Conservation (phyloP, 2,888 invertebrate species). For the Diplazon laetatorius region DNA sequence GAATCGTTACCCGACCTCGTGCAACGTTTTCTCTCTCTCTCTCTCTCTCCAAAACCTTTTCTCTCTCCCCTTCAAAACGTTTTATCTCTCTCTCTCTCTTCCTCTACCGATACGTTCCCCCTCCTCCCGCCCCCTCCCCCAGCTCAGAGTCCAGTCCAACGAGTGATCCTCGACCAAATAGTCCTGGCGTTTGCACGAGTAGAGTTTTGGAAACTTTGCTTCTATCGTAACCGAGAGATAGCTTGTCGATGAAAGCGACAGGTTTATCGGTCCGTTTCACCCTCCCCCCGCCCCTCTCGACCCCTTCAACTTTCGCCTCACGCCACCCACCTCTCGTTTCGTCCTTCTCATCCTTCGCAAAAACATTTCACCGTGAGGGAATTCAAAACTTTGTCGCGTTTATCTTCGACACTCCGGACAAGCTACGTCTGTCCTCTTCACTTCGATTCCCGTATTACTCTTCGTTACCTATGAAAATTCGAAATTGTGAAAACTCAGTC, state of each 20-base stretch:
- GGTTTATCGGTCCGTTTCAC: constrained; percentile 34
- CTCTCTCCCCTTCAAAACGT: background rate
- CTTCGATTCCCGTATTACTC: constrained; percentile 32
- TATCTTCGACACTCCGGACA: constrained; percentile 51
- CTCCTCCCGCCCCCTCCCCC: constrained; percentile 1
- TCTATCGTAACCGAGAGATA: constrained; percentile 35
- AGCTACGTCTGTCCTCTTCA: constrained; percentile 42
- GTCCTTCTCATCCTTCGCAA: constrained; percentile 16
- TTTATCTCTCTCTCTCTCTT: background rate
- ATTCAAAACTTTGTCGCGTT: constrained; percentile 54
- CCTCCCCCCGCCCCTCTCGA: background rate
- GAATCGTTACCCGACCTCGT: constrained; percentile 16
- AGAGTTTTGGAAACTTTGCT: constrained; percentile 51
- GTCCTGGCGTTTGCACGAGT: constrained; percentile 29
- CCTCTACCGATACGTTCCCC: background rate
- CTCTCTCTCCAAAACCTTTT: background rate
- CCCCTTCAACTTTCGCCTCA: constrained; percentile 5
- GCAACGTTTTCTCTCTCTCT: background rate
- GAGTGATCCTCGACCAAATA: constrained; percentile 39
- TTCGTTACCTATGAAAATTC: constrained; percentile 40
- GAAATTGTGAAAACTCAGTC: constrained; percentile 6
- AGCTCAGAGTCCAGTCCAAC: constrained; percentile 28
- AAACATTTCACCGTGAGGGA: constrained; percentile 21
- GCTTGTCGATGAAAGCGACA: constrained; percentile 56
- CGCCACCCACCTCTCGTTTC: background rate